A percentile compares a stretch with the other conserved stretches of the same genome.
phyloP scores from a whole-genome alignment of 1,140 invertebrate genomes.

The Cotesia vestalis region DNA sequence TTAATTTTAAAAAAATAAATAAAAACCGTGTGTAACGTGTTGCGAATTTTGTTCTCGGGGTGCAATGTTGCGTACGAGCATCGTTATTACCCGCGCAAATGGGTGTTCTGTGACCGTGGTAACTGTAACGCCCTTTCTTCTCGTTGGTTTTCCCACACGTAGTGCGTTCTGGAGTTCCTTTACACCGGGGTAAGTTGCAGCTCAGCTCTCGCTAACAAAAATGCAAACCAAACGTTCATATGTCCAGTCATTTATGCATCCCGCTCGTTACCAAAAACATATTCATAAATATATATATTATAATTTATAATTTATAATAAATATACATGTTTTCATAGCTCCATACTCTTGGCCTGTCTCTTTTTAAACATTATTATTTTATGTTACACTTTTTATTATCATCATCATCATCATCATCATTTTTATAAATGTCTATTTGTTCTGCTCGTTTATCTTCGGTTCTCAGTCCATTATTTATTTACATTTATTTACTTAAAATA shows the following conservation, averaged over 20 bases:
- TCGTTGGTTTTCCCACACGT: constrained; percentile 73
- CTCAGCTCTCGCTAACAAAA: constrained; percentile 67
- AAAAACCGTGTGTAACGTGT: constrained; percentile 22
- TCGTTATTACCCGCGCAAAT: constrained; percentile 57
- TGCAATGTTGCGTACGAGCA: constrained; percentile 56
- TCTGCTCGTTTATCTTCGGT: too few species aligned
- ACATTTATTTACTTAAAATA: too few species aligned
- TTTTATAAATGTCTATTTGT: too few species aligned
- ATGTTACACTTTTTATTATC: constrained; percentile 31
- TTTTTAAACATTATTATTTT: constrained; percentile 35
- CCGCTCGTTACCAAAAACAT: constrained; percentile 58
- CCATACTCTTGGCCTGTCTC: constrained; percentile 40
- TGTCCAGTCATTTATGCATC: constrained; percentile 50
- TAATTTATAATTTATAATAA: too few species aligned
- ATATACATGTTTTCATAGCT: constrained; percentile 56
- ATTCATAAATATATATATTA: constrained; percentile 33
- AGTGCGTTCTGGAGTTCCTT: constrained; percentile 97
- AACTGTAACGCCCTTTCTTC: constrained; percentile 68
- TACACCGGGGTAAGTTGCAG: constrained; percentile 94
- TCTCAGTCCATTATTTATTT: too few species aligned
- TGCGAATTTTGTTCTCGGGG: constrained; percentile 24
- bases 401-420: background rate
- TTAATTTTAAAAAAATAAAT: background rate
- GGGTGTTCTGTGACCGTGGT: constrained; percentile 65
- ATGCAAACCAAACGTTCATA: constrained; percentile 18